Percentiles rank a stretch among this genome's conserved stretches.
phyloP scores from a whole-genome alignment of 2,888 invertebrate species.

The Cylindroiulus punctatus region DNA sequence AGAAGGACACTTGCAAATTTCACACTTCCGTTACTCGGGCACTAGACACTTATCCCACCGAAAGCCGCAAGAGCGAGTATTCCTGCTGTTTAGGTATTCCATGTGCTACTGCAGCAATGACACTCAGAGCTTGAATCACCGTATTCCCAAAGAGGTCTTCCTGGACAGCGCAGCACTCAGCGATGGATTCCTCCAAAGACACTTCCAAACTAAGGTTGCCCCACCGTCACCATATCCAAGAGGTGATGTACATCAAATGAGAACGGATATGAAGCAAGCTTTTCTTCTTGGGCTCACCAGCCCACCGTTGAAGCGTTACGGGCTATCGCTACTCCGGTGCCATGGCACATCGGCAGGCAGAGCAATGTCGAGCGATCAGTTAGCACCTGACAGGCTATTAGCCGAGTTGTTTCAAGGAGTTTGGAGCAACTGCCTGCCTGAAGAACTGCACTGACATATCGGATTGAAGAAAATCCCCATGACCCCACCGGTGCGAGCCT shows the following conservation, averaged over 20 bases:
- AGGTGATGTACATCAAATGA: not conserved
- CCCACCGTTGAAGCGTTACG: not conserved
- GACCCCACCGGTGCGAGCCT: not conserved
- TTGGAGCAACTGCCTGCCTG: not conserved
- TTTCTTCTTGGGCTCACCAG: not conserved
- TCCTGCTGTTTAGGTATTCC: not conserved
- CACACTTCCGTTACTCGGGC: not conserved
- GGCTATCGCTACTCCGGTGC: not conserved
- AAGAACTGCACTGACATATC: not conserved
- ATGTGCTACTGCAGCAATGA: not conserved
- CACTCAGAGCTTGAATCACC: not conserved
- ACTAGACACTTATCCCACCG: not conserved
- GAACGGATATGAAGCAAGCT: not conserved
- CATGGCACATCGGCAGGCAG: not conserved
- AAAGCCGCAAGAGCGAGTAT: not conserved
- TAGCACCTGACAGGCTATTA: not conserved
- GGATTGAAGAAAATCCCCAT: not conserved
- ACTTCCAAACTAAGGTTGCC: not conserved
- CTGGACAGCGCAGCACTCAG: not conserved
- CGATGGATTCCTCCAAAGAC: not conserved
- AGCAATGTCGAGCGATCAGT: not conserved
- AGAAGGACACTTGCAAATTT: not conserved
- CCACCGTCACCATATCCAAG: not conserved
- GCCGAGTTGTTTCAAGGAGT: not conserved
- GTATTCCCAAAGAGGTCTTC: not conserved